Evolutionary conservation across 2,797 vertebrate species (phyloP).

Genomic region (Nannoperca australis): DNA sequence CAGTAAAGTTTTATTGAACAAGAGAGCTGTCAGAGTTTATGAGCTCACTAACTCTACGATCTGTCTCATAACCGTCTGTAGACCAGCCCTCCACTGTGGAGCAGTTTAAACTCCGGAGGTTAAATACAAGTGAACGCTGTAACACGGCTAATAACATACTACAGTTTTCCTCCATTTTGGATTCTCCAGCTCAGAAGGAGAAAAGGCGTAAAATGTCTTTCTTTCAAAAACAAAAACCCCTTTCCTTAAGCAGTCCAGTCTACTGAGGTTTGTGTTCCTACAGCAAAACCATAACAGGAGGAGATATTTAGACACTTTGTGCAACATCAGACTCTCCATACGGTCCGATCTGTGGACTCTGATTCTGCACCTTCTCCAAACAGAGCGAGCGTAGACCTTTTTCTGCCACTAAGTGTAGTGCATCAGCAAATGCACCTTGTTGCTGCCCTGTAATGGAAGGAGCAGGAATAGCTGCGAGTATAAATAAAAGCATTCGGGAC

Average conservation of each 20-base stretch:
- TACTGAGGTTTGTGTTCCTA: neutral
- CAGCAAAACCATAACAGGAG: neutral
- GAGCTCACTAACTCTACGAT: too few relatives aligned
- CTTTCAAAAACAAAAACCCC: neutral
- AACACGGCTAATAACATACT: too few relatives aligned
- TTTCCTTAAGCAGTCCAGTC: neutral
- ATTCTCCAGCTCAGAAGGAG: neutral
- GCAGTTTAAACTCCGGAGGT: neutral
- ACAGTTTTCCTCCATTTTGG: too few relatives aligned
- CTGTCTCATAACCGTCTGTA: too few relatives aligned
- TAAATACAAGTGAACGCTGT: too few relatives aligned
- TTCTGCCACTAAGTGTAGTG: slow-evolving; percentile 41
- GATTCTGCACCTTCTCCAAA: slow-evolving; percentile 4
- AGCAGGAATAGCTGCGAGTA: slow-evolving; percentile 58
- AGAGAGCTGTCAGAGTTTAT: too few relatives aligned
- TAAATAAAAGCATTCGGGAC: slow-evolving; percentile 31
- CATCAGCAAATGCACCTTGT: slow-evolving; percentile 50
- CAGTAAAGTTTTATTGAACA: too few relatives aligned
- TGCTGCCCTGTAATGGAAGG: slow-evolving; percentile 61
- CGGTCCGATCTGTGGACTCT: slow-evolving; percentile 6
- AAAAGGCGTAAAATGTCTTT: neutral
- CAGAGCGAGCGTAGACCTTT: neutral
- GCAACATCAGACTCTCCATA: neutral
- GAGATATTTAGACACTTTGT: neutral
- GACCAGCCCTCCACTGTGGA: too few relatives aligned